Evolutionary conservation across 2,113 vertebrate species (phyloP).

Genomic region (Trogon melanurus): DNA sequence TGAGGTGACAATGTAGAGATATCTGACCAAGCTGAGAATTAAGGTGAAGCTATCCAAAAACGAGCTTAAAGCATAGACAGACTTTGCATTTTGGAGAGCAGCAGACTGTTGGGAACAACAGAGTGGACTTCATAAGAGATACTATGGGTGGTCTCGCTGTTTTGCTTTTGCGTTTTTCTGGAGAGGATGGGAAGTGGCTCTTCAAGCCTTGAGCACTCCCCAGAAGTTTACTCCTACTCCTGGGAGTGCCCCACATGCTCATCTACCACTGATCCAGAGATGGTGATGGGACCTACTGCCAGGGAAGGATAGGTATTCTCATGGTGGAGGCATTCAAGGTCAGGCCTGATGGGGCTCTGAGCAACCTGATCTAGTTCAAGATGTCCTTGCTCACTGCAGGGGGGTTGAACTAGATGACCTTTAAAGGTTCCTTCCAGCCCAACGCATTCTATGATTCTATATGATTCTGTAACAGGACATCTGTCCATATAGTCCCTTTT

Average conservation of each 20-base stretch:
- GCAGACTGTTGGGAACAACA: neutral
- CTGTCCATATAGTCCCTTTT: neutral
- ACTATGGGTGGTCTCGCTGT: neutral
- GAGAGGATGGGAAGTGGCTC: neutral
- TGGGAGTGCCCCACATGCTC: neutral
- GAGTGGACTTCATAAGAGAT: neutral
- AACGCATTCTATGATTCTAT: no score
- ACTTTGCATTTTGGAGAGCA: neutral
- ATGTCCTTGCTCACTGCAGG: no score
- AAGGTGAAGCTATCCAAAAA: neutral
- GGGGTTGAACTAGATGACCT: no score
- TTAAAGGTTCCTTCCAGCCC: no score
- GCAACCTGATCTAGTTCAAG: no score
- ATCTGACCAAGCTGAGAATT: neutral
- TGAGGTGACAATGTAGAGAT: neutral
- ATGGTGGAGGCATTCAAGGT: neutral
- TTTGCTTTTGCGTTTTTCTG: neutral
- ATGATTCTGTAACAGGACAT: neutral
- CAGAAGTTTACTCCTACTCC: neutral
- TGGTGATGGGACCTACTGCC: neutral
- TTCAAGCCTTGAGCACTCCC: neutral
- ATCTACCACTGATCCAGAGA: neutral
- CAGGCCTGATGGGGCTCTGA: no score
- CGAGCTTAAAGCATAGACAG: neutral
- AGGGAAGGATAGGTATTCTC: neutral